Conservation (phyloP, 2,797 vertebrate species). For the Peromyscus aztecus region DNA sequence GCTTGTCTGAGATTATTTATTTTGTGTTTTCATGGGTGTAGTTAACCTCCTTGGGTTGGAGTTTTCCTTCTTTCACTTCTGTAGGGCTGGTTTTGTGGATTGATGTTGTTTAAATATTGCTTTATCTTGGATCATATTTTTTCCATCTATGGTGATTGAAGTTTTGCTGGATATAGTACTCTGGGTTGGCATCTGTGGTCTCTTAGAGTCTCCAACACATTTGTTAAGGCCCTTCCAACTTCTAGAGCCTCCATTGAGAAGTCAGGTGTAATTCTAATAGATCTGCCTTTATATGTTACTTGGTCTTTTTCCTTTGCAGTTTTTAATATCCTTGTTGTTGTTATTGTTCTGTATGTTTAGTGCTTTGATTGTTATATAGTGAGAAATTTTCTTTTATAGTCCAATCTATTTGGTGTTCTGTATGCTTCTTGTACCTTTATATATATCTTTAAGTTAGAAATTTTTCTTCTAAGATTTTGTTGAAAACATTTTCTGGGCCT, state of each 20-base stretch:
- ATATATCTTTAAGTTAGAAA: neutral
- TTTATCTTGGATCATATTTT: neutral
- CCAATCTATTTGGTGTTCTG: neutral
- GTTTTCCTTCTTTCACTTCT: neutral
- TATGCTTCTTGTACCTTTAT: neutral
- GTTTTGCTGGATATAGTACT: neutral
- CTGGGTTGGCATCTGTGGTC: neutral
- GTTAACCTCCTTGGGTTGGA: neutral
- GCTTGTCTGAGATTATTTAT: neutral
- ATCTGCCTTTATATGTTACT: neutral
- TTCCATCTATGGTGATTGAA: neutral
- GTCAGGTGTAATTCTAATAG: neutral
- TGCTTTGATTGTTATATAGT: neutral
- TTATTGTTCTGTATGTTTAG: neutral
- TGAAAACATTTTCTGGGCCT: neutral
- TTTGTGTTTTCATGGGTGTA: neutral
- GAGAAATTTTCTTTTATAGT: neutral
- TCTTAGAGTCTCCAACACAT: neutral
- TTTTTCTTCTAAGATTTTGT: neutral
- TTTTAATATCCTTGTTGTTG: neutral
- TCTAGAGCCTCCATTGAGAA: neutral
- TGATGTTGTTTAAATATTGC: neutral
- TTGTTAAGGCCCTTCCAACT: neutral
- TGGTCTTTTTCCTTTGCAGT: neutral
- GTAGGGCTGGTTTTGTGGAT: neutral